Percentiles rank a stretch among this genome's conserved stretches.
These are phyloP conservation scores for Thalassoma bifasciatum DNA, from an alignment of 2,113 vertebrate species.

Conservation along the genomic window DNA sequence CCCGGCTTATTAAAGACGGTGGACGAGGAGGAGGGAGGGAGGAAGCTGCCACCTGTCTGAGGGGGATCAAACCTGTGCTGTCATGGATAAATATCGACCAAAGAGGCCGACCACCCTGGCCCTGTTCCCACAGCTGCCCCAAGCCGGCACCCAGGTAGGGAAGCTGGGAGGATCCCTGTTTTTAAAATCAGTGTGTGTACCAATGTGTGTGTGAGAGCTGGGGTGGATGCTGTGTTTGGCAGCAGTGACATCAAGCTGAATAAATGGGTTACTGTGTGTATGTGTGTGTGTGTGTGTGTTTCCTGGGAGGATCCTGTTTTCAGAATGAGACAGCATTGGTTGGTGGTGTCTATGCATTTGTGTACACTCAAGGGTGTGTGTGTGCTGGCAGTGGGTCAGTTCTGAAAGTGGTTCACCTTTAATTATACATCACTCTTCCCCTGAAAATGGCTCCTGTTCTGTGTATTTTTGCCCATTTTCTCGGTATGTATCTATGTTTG, in stretches of 20 bases:
- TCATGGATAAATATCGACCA: slow-evolving; percentile 93
- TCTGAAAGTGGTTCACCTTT: slow-evolving; percentile 16
- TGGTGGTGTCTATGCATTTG: slow-evolving; percentile 14
- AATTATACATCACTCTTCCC: neutral
- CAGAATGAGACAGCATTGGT: slow-evolving; percentile 48
- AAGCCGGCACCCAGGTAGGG: slow-evolving; percentile 91
- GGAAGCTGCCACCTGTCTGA: slow-evolving; percentile 59
- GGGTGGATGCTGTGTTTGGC: slow-evolving; percentile 32
- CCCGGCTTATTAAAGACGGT: slow-evolving; percentile 66
- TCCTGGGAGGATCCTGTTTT: slow-evolving; percentile 31
- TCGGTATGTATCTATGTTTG: neutral
- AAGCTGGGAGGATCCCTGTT: slow-evolving; percentile 18
- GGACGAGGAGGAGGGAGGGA: slow-evolving; percentile 55
- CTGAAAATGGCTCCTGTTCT: neutral
- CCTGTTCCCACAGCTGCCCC: slow-evolving; percentile 90
- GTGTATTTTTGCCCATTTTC: neutral
- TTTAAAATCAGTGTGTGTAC: slow-evolving; percentile 6
- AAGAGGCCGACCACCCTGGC: slow-evolving; percentile 95
- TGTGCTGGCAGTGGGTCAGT: slow-evolving; percentile 23
- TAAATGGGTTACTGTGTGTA: slow-evolving; percentile 27
- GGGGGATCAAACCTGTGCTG: slow-evolving; percentile 65
- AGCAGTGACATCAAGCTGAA: slow-evolving; percentile 25
- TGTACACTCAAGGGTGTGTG: slow-evolving; percentile 3
- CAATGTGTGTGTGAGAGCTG: slow-evolving; percentile 1
- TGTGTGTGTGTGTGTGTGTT: slow-evolving; percentile 14